Evolutionary conservation across 1,140 invertebrate genomes (phyloP), one percentile per base, ranked within the genome.

Genomic region (Drosophila eugracilis): DNA sequence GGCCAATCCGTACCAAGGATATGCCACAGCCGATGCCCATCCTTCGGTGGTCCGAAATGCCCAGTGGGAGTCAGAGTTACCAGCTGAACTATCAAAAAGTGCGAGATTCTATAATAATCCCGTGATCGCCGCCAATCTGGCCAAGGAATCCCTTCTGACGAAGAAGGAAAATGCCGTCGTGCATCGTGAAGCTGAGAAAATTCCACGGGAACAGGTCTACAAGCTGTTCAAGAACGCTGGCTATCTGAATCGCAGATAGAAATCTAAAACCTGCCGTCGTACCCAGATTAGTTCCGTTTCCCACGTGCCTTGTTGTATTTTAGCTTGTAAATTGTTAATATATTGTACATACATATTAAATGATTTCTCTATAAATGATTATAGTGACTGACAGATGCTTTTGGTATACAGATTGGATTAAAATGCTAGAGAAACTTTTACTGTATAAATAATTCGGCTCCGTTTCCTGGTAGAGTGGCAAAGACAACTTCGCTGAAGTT

Each of bases 181-280:
- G 26, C 93, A 96, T 78, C 93, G 96, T 4, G 95, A 96, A 80
- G 94, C 95, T 0, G 95, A 96, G 62, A 95, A 96, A 89, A 96
- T 97, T 70, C 94, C 96, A 0, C 92, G 96, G 17, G 93, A 95
- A 66, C 94, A 94, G 78, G 95, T 97, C 52, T 96, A 94, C 69
- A 93, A 95, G 63, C 93, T 96, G 50, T 93, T 96, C 10, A 95
- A 95, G 74, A 94, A 93, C 70, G 95, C 95, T 32, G 95, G 95
- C 37, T 93, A 95, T 5, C 81, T 92, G 21, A 92, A 89, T 30
- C 75, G 91, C 48, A 59, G 84, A 88, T 91, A 90, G 44, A 69
- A 14, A 12, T 36, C 12, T 28, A 2, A 0, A 21, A 28, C n/a
- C 22, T n/a, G 10, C 6, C 2, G n/a, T 2, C 34, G n/a, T 12